Percentiles rank a stretch among this genome's conserved stretches.
Conservation (phyloP, 2,113 vertebrate genomes). For the Pipra filicauda region DNA sequence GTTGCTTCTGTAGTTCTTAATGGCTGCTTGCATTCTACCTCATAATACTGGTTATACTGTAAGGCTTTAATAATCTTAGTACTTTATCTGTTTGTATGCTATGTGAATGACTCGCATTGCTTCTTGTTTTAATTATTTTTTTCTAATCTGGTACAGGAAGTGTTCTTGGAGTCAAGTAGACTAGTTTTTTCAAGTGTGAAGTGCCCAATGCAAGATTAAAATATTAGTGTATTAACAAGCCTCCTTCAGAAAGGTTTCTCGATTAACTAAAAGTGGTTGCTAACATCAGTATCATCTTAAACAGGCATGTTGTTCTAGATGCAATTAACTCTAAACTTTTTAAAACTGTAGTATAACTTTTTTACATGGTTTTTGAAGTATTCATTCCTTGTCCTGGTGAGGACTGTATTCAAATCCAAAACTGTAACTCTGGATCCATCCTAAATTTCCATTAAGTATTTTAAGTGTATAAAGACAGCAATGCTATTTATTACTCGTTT, state of each 20-base stretch:
- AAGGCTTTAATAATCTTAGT: neutral
- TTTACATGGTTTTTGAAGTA: neutral
- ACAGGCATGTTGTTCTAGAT: neutral
- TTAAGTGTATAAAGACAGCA: neutral
- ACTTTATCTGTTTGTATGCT: neutral
- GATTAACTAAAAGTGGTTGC: neutral
- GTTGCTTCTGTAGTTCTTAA: neutral
- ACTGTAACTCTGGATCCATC: neutral
- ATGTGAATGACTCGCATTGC: neutral
- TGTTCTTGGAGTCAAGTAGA: neutral
- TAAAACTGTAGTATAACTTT: neutral
- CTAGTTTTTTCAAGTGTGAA: neutral
- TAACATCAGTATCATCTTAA: neutral
- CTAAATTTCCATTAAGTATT: neutral
- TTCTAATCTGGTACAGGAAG: neutral
- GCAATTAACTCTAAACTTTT: neutral
- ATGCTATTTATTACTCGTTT: neutral
- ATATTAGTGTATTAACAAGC: neutral
- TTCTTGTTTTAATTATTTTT: slow-evolving; percentile 4
- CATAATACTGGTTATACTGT: neutral
- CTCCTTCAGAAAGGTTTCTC: neutral
- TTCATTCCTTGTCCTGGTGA: neutral
- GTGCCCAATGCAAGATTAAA: neutral
- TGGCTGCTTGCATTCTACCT: neutral
- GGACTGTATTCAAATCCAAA: neutral